Percentiles rank a stretch among this genome's conserved stretches.
These are phyloP conservation scores for Volucella bombylans DNA, from an alignment of 2,888 invertebrate species.

Conservation along the genomic window DNA sequence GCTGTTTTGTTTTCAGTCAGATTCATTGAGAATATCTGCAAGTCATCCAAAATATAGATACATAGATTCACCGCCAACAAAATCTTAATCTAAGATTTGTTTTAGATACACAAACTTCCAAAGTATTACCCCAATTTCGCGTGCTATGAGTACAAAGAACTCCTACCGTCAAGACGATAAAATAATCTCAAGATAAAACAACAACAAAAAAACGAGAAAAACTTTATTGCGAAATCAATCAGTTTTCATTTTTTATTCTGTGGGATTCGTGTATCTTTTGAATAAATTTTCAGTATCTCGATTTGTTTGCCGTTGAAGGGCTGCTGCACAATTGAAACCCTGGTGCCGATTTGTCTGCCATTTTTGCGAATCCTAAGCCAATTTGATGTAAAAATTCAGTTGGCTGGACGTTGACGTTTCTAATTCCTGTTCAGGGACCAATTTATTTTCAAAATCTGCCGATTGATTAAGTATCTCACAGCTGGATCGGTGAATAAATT, in stretches of 20 bases:
- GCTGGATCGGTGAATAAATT: slow-evolving; percentile 39
- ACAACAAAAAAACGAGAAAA: not conserved
- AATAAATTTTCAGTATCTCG: slow-evolving; percentile 35
- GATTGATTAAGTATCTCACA: slow-evolving; percentile 17
- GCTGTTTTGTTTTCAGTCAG: too few species aligned
- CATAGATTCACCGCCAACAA: too few species aligned
- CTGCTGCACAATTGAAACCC: not conserved
- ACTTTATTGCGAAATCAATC: slow-evolving; percentile 28
- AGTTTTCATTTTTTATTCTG: not conserved
- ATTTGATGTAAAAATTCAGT: slow-evolving; percentile 46
- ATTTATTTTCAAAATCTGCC: slow-evolving; percentile 1
- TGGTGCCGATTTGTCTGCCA: slow-evolving; percentile 54
- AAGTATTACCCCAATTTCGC: too few species aligned
- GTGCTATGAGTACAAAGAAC: too few species aligned
- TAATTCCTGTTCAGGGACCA: slow-evolving; percentile 15
- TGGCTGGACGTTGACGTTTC: slow-evolving; percentile 37
- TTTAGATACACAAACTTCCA: too few species aligned
- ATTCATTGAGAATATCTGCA: too few species aligned
- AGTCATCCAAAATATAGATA: too few species aligned
- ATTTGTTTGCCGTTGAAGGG: not conserved
- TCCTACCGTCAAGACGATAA: too few species aligned
- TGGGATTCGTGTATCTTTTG: slow-evolving; percentile 25
- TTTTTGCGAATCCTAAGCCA: slow-evolving; percentile 23
- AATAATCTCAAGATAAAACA: not conserved
- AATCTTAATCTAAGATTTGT: too few species aligned